Evolutionary conservation across 1,140 invertebrate genomes (phyloP), one percentile per base, ranked within the genome.

Genomic region (Sycophila sp.): DNA sequence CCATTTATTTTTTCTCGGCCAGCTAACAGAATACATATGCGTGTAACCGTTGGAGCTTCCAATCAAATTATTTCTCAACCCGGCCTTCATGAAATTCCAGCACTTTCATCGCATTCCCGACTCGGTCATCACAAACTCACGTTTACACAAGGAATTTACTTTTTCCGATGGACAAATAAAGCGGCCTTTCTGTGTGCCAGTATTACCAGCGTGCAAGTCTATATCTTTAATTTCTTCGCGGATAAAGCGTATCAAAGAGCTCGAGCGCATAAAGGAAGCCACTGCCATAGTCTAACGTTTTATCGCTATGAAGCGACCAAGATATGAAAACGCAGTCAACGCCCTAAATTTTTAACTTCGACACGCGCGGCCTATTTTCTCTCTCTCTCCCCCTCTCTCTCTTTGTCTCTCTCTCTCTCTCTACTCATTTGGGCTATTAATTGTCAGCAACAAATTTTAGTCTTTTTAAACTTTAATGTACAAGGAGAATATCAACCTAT

Each of bases 311-410:
- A 19, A 66, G 32, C 4, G 36, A 2, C n/a, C 32, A 47, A 51
- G 17, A 53, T 38, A 51, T 53, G 59, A 63, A 78, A 76, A 78
- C 76, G 75, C 72, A 77, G 73, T 76, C 1, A 28, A 28, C 53
- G 42, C 11, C 38, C 34, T 38, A 51, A 4, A 69, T 59, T 69
- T 34, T 45, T 36, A 28, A 32, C 67, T 73, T 55, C 11, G 30
- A 45, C 24, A 40, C 36, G 36, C 13, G 11, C 6, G 11, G 4
- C 15, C n/a, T 13, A 28, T 30, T 17, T 62, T 60, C 24, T 62
- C 26, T 45, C n/a, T n/a, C n/a, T n/a, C n/a, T n/a, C n/a, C n/a
- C n/a, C n/a, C n/a, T n/a, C n/a, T n/a, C n/a, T 19, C 1, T 47
- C 47, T 19, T 45, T 47, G 2, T n/a, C n/a, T n/a, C n/a, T n/a